Evolutionary conservation across 2,888 invertebrate genomes (phyloP).

Genomic region (Congeria kusceri): DNA sequence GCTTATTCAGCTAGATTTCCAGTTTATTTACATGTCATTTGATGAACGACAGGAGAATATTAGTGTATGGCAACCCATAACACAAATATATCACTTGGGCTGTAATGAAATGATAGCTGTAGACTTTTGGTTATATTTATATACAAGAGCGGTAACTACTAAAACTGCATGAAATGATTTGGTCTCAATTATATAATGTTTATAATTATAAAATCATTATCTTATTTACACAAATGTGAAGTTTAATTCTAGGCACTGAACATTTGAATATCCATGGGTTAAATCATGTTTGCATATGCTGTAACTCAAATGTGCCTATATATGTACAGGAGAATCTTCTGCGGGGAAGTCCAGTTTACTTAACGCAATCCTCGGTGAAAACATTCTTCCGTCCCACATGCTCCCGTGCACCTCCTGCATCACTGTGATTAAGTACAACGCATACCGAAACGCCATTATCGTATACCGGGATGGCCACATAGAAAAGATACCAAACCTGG

Average conservation of each 20-base stretch:
- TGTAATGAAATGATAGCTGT: not conserved
- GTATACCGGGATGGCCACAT: constrained; percentile 34
- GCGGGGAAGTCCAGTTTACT: constrained; percentile 81
- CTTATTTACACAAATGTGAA: too few species aligned
- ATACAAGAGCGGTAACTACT: not conserved
- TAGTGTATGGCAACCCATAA: too few species aligned
- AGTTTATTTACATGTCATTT: too few species aligned
- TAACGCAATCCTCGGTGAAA: constrained; percentile 77
- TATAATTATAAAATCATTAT: too few species aligned
- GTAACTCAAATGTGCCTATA: not conserved
- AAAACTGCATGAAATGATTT: too few species aligned
- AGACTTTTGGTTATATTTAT: not conserved
- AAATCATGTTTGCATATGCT: not conserved
- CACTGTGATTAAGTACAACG: constrained; percentile 72
- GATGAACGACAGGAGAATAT: too few species aligned
- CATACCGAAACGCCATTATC: constrained; percentile 62
- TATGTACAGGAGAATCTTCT: constrained; percentile 77
- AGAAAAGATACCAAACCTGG: constrained; percentile 39
- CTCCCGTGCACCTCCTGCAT: constrained; percentile 80
- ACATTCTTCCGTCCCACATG: constrained; percentile 73
- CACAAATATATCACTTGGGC: too few species aligned
- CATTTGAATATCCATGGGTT: not conserved
- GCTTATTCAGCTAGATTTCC: too few species aligned
- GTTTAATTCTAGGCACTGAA: too few species aligned
- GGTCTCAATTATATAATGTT: too few species aligned